These are phyloP conservation scores for Ophion slaviceki DNA, from an alignment of 2,888 invertebrate genomes.

Conservation along the genomic window DNA sequence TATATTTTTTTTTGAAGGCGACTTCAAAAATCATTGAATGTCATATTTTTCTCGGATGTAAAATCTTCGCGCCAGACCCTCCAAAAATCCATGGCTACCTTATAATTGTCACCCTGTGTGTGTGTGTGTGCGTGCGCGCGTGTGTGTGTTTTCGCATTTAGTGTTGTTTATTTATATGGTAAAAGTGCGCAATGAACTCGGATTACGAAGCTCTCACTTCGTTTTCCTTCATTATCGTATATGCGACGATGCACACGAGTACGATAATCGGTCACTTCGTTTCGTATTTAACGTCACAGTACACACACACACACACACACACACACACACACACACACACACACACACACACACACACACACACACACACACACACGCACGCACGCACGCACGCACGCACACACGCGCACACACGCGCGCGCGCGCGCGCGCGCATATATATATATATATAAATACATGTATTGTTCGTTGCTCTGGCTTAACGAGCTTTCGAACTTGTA, in stretches of 20 bases:
- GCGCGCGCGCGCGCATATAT: too few relatives aligned
- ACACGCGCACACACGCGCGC: too few relatives aligned
- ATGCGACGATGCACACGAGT: constrained; percentile 4
- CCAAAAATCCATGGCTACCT: not conserved
- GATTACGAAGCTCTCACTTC: constrained; percentile 32
- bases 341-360: too few relatives aligned
- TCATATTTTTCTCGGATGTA: not conserved
- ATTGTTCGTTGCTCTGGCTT: constrained; percentile 27
- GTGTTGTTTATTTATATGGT: not conserved
- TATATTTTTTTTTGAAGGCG: too few relatives aligned
- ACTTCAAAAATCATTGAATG: too few relatives aligned
- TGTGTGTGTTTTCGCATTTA: not conserved
- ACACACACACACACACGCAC: too few relatives aligned
- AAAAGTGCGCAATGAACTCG: constrained; percentile 18
- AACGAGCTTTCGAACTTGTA: constrained; percentile 52
- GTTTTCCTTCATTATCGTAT: constrained; percentile 31
- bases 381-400: too few relatives aligned
- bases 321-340: too few relatives aligned
- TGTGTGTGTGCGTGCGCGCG: not conserved
- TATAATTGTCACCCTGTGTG: not conserved
- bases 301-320: too few relatives aligned
- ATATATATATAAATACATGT: not conserved
- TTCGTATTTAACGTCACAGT: constrained; percentile 27
- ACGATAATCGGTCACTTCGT: constrained; percentile 26
- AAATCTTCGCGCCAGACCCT: not conserved